A percentile compares a stretch with the other conserved stretches of the same genome.
Conservation (phyloP, 1,140 invertebrate genomes). For the Drosophila erecta region DNA sequence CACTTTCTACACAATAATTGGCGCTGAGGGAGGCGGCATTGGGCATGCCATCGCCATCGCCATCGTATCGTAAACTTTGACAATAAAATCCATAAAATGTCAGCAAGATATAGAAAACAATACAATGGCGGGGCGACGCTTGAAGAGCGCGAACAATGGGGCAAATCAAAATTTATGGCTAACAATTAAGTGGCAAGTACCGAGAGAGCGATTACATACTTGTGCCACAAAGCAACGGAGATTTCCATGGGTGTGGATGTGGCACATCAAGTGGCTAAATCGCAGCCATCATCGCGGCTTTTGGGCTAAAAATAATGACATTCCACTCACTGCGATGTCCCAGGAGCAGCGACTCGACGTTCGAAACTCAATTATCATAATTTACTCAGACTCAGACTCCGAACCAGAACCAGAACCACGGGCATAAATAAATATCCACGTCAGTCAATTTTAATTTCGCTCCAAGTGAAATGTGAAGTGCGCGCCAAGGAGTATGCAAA, state of each 20-base stretch:
- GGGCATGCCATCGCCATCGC: too few species aligned
- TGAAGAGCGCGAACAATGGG: slow-evolving; percentile 42
- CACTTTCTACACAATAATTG: slow-evolving; percentile 37
- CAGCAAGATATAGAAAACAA: slow-evolving; percentile 32
- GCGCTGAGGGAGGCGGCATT: slow-evolving; percentile 20
- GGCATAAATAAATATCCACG: slow-evolving; percentile 70
- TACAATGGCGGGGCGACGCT: not conserved
- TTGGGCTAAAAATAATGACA: slow-evolving; percentile 27
- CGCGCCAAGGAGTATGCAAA: slow-evolving; percentile 64
- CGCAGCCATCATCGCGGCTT: slow-evolving; percentile 28
- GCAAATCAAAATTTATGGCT: slow-evolving; percentile 67
- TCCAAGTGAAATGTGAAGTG: slow-evolving; percentile 76
- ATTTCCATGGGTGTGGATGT: not conserved
- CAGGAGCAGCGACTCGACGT: slow-evolving; percentile 2
- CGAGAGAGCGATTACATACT: slow-evolving; percentile 53
- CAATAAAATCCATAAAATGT: slow-evolving; percentile 56
- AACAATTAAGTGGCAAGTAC: slow-evolving; percentile 62
- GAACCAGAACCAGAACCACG: not conserved
- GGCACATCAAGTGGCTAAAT: slow-evolving; percentile 34
- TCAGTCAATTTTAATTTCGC: slow-evolving; percentile 80
- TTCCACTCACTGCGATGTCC: not conserved
- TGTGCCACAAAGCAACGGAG: slow-evolving; percentile 9
- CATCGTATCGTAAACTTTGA: slow-evolving; percentile 46
- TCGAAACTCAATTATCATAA: slow-evolving; percentile 54
- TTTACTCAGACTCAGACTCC: slow-evolving; percentile 8